Percentiles rank a stretch among this genome's conserved stretches.
phyloP scores from a whole-genome alignment of 2,797 vertebrate species.

The Moxostoma hubbsi region DNA sequence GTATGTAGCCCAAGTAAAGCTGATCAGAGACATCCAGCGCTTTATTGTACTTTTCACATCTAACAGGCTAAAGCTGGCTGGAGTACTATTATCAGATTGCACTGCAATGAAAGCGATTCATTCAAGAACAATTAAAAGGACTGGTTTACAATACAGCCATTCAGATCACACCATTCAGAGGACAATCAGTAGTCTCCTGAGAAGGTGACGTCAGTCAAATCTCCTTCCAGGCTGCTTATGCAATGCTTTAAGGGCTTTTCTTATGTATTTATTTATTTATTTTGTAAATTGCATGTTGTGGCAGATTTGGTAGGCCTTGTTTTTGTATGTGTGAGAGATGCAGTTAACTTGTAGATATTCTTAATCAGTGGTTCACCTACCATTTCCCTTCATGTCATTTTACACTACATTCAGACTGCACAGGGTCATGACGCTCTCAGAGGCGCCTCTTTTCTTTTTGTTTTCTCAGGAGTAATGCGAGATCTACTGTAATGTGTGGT shows the following conservation, averaged over 20 bases:
- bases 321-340: background rate
- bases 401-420: background rate
- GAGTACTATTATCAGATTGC: background rate
- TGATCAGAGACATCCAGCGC: background rate
- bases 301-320: background rate
- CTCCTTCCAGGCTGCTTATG: background rate
- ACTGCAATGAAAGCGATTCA: background rate
- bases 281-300: background rate
- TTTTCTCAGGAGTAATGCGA: conserved; percentile 45
- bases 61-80: background rate
- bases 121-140: background rate
- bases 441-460: conserved; percentile 50
- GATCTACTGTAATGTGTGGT: conserved; percentile 46
- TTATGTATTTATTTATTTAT: background rate
- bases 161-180: background rate
- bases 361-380: background rate
- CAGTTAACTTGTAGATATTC: background rate
- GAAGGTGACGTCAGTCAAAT: conserved; percentile 19
- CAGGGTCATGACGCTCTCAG: conserved; percentile 1
- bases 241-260: background rate
- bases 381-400: conserved; percentile 20
- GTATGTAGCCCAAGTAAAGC: background rate
- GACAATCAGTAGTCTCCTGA: background rate
- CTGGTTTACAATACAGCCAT: conserved; percentile 1
- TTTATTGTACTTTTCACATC: too few relatives aligned